Evolutionary conservation across 2,888 invertebrate species (phyloP).

Genomic region (Habroteleia sp.): DNA sequence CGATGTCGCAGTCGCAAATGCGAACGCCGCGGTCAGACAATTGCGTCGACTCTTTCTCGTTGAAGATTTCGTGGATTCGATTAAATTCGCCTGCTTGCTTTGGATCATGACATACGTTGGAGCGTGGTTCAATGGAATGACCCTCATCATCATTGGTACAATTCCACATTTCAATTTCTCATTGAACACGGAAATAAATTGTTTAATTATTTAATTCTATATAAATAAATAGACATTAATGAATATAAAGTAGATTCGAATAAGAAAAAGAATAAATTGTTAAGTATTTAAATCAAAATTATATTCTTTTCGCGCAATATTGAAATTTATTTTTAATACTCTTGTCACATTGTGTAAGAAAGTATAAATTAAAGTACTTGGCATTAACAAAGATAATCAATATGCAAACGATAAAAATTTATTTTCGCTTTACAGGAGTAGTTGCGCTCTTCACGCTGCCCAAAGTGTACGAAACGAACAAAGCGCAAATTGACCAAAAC

Average conservation of each 20-base stretch:
- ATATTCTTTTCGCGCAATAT: too few species aligned
- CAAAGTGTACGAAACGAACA: conserved; percentile 97
- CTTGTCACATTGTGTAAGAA: not conserved
- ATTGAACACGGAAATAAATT: too few species aligned
- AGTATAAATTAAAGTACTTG: too few species aligned
- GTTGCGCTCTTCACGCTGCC: conserved; percentile 96
- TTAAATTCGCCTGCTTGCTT: conserved; percentile 96
- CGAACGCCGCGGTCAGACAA: conserved; percentile 90
- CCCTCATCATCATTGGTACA: conserved; percentile 95
- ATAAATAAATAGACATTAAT: too few species aligned
- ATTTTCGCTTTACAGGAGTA: conserved; percentile 86
- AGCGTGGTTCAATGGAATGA: conserved; percentile 99
- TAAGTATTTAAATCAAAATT: too few species aligned
- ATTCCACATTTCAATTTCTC: not conserved
- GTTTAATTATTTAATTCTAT: too few species aligned
- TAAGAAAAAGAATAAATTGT: too few species aligned
- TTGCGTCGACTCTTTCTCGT: conserved; percentile 97
- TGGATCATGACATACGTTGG: conserved; percentile 99
- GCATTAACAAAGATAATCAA: not conserved
- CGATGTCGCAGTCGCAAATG: conserved; percentile 92
- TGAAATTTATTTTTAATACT: too few species aligned
- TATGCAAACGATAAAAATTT: conserved; percentile 7
- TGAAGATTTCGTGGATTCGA: conserved; percentile 97
- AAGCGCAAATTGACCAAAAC: conserved; percentile 95
- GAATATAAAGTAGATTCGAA: too few species aligned